Conservation (phyloP, 2,888 invertebrate species). For the Amphipoea oculea region DNA sequence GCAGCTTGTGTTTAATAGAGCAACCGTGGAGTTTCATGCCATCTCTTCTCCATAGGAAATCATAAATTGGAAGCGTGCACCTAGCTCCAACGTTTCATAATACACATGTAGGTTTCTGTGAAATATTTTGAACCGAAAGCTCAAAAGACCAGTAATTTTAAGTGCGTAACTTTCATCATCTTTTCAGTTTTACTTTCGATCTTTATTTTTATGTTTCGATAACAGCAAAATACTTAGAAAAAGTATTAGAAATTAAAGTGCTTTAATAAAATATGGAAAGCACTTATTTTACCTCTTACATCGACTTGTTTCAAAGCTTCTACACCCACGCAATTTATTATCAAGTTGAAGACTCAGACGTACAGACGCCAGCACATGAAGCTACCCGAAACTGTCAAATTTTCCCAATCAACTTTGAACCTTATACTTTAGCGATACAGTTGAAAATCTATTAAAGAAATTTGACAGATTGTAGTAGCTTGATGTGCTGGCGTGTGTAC, state of each 20-base stretch:
- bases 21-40: too few species aligned
- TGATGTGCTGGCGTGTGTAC: too few species aligned
- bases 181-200: neutral
- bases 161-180: neutral
- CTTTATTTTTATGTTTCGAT: neutral
- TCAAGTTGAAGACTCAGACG: neutral
- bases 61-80: too few species aligned
- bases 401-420: too few species aligned
- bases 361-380: too few species aligned
- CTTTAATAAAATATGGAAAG: constrained; percentile 28
- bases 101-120: neutral
- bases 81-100: too few species aligned
- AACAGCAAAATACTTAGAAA: neutral
- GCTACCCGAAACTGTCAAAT: too few species aligned
- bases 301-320: neutral
- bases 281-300: constrained; percentile 1
- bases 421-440: too few species aligned
- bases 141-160: neutral
- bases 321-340: neutral
- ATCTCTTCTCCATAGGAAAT: too few species aligned
- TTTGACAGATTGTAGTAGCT: too few species aligned
- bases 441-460: too few species aligned
- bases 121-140: neutral
- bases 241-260: constrained; percentile 1
- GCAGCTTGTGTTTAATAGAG: too few species aligned